Percentiles rank a stretch among this genome's conserved stretches.
These are phyloP conservation scores for Brenthis ino DNA, from an alignment of 2,888 invertebrate genomes.

Conservation along the genomic window DNA sequence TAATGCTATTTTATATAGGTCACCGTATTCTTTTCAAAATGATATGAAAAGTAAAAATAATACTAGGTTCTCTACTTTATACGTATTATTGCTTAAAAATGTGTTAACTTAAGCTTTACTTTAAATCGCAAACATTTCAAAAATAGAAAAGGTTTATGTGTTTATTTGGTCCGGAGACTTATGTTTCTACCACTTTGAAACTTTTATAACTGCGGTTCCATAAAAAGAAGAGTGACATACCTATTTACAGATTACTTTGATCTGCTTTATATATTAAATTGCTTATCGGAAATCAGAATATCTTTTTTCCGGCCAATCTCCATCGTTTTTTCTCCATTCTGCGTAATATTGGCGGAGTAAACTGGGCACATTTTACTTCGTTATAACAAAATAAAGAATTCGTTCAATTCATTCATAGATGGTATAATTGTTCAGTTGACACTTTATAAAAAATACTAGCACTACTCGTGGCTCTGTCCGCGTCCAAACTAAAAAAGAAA, in stretches of 20 bases:
- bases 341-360: too few relatives aligned
- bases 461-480: too few relatives aligned
- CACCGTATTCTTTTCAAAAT: slow-evolving; percentile 1
- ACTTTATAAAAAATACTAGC: too few relatives aligned
- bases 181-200: slow-evolving; percentile 29
- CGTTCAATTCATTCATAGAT: too few relatives aligned
- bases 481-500: too few relatives aligned
- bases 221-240: slow-evolving; percentile 17
- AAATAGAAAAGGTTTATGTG: slow-evolving; percentile 38
- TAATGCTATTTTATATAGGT: neutral
- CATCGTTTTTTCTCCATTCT: too few relatives aligned
- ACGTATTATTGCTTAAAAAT: slow-evolving; percentile 27
- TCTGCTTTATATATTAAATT: neutral
- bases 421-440: too few relatives aligned
- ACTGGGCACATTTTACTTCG: too few relatives aligned
- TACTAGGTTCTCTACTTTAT: slow-evolving; percentile 3
- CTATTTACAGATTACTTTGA: slow-evolving; percentile 3
- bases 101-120: slow-evolving; percentile 32
- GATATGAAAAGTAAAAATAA: slow-evolving; percentile 15
- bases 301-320: too few relatives aligned
- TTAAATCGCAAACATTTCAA: slow-evolving; percentile 34
- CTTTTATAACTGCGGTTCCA: slow-evolving; percentile 28
- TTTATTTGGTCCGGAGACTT: slow-evolving; percentile 36
- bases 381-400: too few relatives aligned
- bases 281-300: too few relatives aligned